phyloP scores from a whole-genome alignment of 2,888 invertebrate species.

The Theristus sp. region DNA sequence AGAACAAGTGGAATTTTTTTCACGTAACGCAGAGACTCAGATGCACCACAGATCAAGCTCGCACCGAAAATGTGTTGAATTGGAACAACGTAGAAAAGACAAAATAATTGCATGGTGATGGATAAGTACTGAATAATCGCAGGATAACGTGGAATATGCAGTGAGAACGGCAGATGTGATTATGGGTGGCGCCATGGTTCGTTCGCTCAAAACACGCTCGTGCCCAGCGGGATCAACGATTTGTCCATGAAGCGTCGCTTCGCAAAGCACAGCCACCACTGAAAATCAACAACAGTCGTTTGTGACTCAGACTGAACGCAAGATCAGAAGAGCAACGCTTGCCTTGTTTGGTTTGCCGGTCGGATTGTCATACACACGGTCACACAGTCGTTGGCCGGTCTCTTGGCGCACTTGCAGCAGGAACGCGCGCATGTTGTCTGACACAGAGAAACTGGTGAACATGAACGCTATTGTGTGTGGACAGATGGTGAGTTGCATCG shows the following conservation, averaged over 20 bases:
- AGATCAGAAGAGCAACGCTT: constrained; percentile 4
- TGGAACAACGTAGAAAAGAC: too few relatives aligned
- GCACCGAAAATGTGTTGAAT: too few relatives aligned
- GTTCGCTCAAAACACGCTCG: too few relatives aligned
- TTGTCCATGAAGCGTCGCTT: constrained; percentile 99
- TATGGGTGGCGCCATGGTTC: too few relatives aligned
- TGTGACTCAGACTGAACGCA: not conserved
- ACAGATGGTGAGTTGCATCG: not conserved
- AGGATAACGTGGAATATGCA: too few relatives aligned
- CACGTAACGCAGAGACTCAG: too few relatives aligned
- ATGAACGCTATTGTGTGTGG: constrained; percentile 9
- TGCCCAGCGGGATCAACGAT: constrained; percentile 67
- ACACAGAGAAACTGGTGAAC: constrained; percentile 14
- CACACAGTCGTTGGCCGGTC: constrained; percentile 70
- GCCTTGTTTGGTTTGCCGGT: constrained; percentile 83
- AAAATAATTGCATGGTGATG: too few relatives aligned
- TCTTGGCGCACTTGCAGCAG: constrained; percentile 85
- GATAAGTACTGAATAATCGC: too few relatives aligned
- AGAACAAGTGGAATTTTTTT: too few relatives aligned
- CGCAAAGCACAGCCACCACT: constrained; percentile 97
- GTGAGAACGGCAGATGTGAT: too few relatives aligned
- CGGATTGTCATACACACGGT: constrained; percentile 68
- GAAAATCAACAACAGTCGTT: too few relatives aligned
- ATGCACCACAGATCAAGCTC: too few relatives aligned
- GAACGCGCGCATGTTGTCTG: constrained; percentile 77